These are phyloP conservation scores for Remorina albescens DNA, from an alignment of 2,797 vertebrate genomes.

Conservation along the genomic window DNA sequence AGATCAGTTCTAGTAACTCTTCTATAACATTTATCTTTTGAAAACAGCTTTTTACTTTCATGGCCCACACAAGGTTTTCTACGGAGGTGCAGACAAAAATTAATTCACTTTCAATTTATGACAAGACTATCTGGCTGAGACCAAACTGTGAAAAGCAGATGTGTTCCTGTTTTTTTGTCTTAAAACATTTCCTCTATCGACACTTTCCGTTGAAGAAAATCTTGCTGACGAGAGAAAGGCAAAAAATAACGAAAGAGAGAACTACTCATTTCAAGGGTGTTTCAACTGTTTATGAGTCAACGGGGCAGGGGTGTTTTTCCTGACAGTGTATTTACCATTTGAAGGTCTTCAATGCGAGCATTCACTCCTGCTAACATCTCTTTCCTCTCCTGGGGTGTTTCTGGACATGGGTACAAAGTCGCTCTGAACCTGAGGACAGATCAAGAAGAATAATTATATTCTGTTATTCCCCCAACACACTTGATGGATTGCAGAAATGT, in stretches of 20 bases:
- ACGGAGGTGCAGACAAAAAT: not conserved
- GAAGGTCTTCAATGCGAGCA: conserved; percentile 96
- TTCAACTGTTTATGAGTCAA: conserved; percentile 4
- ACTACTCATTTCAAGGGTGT: not conserved
- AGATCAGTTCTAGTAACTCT: no score
- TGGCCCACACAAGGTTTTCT: not conserved
- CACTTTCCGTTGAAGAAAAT: not conserved
- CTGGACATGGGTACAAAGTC: conserved; percentile 96
- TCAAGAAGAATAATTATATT: not conserved
- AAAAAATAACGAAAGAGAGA: not conserved
- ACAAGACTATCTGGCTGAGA: not conserved
- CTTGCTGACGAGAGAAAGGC: conserved; percentile 5
- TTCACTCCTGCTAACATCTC: conserved; percentile 98
- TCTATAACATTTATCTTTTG: no score
- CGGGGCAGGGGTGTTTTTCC: rapidly evolving
- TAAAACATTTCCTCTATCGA: not conserved
- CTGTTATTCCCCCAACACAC: not conserved
- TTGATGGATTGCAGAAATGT: not conserved
- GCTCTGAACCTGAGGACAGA: conserved; percentile 91
- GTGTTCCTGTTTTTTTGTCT: not conserved
- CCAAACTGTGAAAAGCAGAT: conserved; percentile 11
- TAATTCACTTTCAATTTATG: not conserved
- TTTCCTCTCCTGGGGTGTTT: conserved; percentile 95
- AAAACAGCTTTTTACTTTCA: not conserved
- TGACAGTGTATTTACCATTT: conserved; percentile 88